Conservation (phyloP, 2,113 vertebrate genomes). For the Hippotragus niger region DNA sequence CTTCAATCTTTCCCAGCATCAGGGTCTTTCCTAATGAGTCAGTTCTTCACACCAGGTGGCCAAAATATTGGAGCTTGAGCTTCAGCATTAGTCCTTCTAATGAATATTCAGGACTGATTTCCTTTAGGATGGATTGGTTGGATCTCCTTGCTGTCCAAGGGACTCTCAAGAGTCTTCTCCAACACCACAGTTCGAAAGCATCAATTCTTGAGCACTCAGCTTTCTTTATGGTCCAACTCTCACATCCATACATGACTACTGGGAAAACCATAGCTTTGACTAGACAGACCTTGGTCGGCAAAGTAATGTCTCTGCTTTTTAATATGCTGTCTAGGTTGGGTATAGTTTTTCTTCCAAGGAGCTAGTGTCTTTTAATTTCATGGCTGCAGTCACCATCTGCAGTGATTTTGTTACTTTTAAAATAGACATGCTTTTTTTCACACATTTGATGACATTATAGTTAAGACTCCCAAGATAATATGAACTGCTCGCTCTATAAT, state of each 20-base stretch:
- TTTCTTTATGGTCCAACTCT: not conserved
- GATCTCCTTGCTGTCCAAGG: not conserved
- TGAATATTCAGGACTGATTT: not conserved
- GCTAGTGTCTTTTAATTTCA: not conserved
- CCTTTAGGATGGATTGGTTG: not conserved
- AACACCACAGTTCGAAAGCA: not conserved
- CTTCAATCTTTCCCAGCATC: not conserved
- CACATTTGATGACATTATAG: not conserved
- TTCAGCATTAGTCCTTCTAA: not conserved
- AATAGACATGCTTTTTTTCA: not conserved
- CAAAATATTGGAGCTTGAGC: not conserved
- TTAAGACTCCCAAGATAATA: not conserved
- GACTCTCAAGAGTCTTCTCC: not conserved
- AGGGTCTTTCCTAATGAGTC: not conserved
- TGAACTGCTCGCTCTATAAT: not conserved
- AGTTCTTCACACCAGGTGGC: not conserved
- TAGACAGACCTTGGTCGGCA: accelerated
- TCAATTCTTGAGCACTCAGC: not conserved
- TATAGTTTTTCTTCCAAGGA: not conserved
- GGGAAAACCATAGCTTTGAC: not conserved
- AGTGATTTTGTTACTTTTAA: not conserved
- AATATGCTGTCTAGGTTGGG: not conserved
- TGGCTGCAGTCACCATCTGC: not conserved
- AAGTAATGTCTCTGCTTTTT: not conserved
- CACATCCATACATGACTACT: not conserved